Conservation (phyloP, 2,888 invertebrate species). For the Eupelmus urozonus region DNA sequence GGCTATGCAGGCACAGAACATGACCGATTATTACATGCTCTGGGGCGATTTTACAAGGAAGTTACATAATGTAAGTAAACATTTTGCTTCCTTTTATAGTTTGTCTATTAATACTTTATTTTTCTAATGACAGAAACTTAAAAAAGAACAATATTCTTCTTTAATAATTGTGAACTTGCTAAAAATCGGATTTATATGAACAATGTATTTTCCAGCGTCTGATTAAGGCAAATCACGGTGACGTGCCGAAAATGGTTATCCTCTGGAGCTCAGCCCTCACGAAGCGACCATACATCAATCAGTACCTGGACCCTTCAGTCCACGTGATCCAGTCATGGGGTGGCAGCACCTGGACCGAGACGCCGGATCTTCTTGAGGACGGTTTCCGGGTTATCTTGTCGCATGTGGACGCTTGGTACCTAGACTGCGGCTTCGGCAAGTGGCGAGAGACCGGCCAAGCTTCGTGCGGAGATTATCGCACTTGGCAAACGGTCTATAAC, state of each 20-base stretch:
- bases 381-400: constrained; percentile 89
- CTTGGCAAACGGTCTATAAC: constrained; percentile 92
- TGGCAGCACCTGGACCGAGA: constrained; percentile 89
- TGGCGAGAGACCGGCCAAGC: constrained; percentile 91
- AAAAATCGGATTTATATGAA: no score
- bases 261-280: constrained; percentile 89
- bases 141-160: no score
- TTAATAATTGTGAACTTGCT: no score
- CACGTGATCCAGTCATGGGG: constrained; percentile 89
- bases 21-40: constrained; percentile 86
- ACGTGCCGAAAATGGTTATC: constrained; percentile 80
- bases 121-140: no score
- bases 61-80: constrained; percentile 71
- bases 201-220: constrained; percentile 78
- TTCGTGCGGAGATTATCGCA: constrained; percentile 91
- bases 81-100: not conserved
- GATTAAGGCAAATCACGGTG: constrained; percentile 81
- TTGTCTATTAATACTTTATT: not conserved
- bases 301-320: constrained; percentile 86
- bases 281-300: constrained; percentile 83
- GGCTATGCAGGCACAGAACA: constrained; percentile 83
- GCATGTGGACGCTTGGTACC: constrained; percentile 92
- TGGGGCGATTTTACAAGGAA: constrained; percentile 89
- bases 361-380: constrained; percentile 86
- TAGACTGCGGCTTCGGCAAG: constrained; percentile 91